Evolutionary conservation across 2,113 vertebrate species (phyloP).

Genomic region (Phalacrocorax carbo): DNA sequence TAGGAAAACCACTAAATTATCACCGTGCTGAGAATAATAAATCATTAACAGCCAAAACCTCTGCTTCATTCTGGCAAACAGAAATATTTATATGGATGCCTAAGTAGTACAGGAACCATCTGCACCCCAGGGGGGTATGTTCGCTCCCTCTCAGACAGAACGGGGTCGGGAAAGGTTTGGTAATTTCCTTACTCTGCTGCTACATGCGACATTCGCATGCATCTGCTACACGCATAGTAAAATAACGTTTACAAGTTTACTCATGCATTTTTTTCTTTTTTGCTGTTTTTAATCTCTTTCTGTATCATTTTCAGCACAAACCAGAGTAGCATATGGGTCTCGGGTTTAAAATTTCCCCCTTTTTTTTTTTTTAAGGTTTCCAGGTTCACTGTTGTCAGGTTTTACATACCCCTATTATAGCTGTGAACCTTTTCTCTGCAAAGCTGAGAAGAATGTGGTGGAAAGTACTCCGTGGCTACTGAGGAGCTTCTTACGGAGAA

Average conservation of each 20-base stretch:
- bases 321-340: not conserved
- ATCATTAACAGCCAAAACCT: not conserved
- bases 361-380: not conserved
- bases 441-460: not conserved
- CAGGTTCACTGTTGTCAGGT: not conserved
- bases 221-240: not conserved
- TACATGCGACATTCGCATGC: not conserved
- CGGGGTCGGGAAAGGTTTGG: conserved; percentile 9
- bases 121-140: not conserved
- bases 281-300: not conserved
- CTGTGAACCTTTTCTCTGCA: conserved; percentile 2
- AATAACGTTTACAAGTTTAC: not conserved
- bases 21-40: not conserved
- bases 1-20: not conserved
- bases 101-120: conserved; percentile 39
- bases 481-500: not conserved
- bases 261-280: not conserved
- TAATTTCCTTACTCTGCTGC: conserved; percentile 22
- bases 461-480: not conserved
- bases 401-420: not conserved
- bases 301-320: not conserved
- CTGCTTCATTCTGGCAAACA: not conserved
- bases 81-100: conserved; percentile 21
- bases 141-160: conserved; percentile 2
- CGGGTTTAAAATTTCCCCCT: not conserved